Conservation (phyloP, 1,140 invertebrate genomes). For the Apis mellifera region DNA sequence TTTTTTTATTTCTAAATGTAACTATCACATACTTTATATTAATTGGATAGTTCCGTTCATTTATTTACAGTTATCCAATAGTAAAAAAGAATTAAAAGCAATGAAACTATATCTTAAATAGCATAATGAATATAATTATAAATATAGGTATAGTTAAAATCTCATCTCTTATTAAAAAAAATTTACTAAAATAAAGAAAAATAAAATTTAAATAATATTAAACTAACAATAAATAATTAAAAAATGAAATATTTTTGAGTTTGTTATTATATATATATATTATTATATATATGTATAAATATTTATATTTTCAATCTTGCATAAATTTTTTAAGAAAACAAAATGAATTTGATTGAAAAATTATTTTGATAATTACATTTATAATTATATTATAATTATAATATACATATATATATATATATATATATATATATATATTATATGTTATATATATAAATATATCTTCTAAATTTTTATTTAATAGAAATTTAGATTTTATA, state of each 20-base stretch:
- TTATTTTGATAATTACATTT: background rate
- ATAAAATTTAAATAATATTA: background rate
- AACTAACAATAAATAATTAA: background rate
- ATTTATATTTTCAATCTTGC: background rate
- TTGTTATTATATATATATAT: background rate
- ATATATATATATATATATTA: background rate
- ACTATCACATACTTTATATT: background rate
- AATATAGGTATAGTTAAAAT: background rate
- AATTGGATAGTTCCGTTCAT: constrained; percentile 29
- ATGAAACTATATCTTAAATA: background rate
- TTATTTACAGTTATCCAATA: constrained; percentile 16
- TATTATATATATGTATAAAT: background rate
- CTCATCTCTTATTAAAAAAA: too few relatives aligned
- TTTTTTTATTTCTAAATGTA: constrained; percentile 20
- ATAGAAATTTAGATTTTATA: background rate
- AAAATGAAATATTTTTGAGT: background rate
- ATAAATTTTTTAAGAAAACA: background rate
- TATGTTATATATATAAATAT: background rate
- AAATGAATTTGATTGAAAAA: background rate
- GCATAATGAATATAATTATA: background rate
- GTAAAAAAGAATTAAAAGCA: background rate
- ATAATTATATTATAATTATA: background rate
- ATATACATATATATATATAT: background rate
- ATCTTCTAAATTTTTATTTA: background rate
- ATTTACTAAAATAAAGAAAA: background rate